A percentile compares a stretch with the other conserved stretches of the same genome.
Conservation (phyloP, 2,113 vertebrate species). For the Gobius niger region DNA sequence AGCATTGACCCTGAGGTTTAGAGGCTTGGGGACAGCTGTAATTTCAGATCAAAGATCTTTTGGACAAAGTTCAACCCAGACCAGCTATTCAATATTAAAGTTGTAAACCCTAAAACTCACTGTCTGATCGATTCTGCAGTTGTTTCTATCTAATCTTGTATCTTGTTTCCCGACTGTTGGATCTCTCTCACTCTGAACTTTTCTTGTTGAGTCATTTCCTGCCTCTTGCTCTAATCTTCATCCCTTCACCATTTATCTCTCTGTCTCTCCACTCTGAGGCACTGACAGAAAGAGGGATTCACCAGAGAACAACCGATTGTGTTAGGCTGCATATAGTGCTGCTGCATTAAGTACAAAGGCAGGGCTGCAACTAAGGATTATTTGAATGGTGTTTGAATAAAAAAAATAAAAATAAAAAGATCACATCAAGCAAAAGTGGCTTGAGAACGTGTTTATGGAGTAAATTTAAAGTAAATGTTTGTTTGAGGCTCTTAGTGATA, state of each 20-base stretch:
- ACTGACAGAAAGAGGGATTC: constrained; percentile 27
- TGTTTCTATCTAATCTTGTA: constrained; percentile 6
- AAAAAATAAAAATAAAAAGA: too few species aligned
- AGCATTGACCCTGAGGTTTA: constrained; percentile 10
- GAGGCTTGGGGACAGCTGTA: not conserved
- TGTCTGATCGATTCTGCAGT: not conserved
- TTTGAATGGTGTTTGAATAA: too few species aligned
- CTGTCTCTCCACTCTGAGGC: constrained; percentile 26
- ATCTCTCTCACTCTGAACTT: constrained; percentile 18
- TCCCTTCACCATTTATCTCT: constrained; percentile 35
- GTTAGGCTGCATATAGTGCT: not conserved
- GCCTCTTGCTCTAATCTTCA: constrained; percentile 34
- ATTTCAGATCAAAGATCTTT: not conserved
- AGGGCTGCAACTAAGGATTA: too few species aligned
- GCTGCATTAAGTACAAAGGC: not conserved
- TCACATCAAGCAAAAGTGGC: too few species aligned
- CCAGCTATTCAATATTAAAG: not conserved
- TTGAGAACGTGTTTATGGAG: too few species aligned
- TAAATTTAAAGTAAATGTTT: too few species aligned
- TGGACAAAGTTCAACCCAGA: not conserved
- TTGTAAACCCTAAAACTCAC: not conserved
- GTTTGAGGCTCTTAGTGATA: too few species aligned
- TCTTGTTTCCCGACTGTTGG: constrained; percentile 1
- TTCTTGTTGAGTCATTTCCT: constrained; percentile 49
- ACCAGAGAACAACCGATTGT: constrained; percentile 15